Evolutionary conservation across 2,113 vertebrate genomes (phyloP), one percentile per base, ranked within the genome.

Genomic region (Excalfactoria chinensis): DNA sequence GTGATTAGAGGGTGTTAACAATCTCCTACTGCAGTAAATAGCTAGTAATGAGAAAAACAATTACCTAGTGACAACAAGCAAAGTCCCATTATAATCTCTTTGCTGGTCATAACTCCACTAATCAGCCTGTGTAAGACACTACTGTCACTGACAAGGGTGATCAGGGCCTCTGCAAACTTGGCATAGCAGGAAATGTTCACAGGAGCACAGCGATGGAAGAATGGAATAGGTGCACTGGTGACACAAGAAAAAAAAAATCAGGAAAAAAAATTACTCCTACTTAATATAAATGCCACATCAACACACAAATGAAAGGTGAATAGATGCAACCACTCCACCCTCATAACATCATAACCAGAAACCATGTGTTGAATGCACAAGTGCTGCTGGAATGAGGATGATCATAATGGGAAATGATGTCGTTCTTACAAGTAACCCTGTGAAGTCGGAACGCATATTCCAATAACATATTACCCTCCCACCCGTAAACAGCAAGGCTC

Each of bases 171-270:
- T 84, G 99, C 98, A 97, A 99, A 99, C 98, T 98, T 98, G 93
- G 99, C 98, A 97, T 99, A 99, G 98, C 99, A 99, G 96, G 98
- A 99, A 97, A 99, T 98, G 97, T 99, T 99, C 98, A 99, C 98
- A 83, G 99, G 99, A 91, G 98, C 98, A 98, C 99, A 99, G 98
- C 99, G 99, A 98, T 99, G 99, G 98, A 99, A 99, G 96, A 99
- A 98, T 83, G 99, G 99, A 97, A 99, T 97, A 93, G 99, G 98
- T 98, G 98, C 98, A 98, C 98, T 98, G 98, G 98, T 98, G 98
- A 98, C 98, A 98, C 98, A 98, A 98, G 98, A 98, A 98, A 98
- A 98, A 96, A 98, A 98, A 98, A 98, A 98, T 97, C 97, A 98
- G 97, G 98, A 98, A 98, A 98, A 98, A 98, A 98, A 98, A 98